Evolutionary conservation across 2,888 invertebrate genomes (phyloP).

Genomic region (Ectobius pallidus): DNA sequence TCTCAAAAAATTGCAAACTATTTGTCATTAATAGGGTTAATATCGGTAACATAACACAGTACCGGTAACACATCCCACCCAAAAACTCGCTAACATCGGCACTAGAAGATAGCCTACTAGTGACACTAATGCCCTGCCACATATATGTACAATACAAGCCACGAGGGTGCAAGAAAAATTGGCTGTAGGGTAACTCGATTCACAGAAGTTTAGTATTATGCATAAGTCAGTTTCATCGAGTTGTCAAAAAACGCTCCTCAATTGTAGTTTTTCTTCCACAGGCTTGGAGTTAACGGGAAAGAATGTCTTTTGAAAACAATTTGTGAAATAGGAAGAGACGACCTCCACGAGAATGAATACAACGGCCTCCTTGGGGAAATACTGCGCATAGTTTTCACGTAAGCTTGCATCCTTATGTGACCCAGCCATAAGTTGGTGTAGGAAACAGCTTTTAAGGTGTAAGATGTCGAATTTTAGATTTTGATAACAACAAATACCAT

Average conservation of each 20-base stretch:
- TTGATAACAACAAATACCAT: too few relatives aligned
- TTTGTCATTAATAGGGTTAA: too few relatives aligned
- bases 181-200: too few relatives aligned
- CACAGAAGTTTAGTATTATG: neutral
- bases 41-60: too few relatives aligned
- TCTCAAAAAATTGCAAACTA: neutral
- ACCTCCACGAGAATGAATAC: conserved; percentile 56
- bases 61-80: too few relatives aligned
- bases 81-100: neutral
- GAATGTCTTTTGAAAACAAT: conserved; percentile 69
- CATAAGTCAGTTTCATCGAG: neutral
- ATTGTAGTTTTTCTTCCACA: conserved; percentile 49
- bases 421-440: too few relatives aligned
- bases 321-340: conserved; percentile 69
- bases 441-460: too few relatives aligned
- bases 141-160: too few relatives aligned
- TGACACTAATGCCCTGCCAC: neutral
- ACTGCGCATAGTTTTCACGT: conserved; percentile 71
- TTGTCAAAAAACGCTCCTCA: neutral
- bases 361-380: conserved; percentile 70
- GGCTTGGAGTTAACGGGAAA: conserved; percentile 66
- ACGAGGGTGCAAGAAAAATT: too few relatives aligned
- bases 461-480: too few relatives aligned
- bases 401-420: too few relatives aligned
- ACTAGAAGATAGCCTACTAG: neutral